Base-by-base conservation (phyloP, 2,797 vertebrate species). In the Anisognathus igniventris region DNA sequence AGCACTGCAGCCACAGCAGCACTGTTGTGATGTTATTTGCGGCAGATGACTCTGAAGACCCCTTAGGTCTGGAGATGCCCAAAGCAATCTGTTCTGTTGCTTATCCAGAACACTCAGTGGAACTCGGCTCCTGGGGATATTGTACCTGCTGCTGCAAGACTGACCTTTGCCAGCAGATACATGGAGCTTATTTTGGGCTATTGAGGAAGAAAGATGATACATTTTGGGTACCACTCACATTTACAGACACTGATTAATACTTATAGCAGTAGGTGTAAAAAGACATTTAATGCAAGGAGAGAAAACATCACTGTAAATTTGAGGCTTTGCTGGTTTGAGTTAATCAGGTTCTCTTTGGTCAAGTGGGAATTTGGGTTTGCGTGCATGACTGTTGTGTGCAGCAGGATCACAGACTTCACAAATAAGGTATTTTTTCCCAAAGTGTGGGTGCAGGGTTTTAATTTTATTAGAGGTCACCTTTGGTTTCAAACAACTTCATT, bases 371-470 rank as follows among this genome's bases (percentile, higher is more conserved):
- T 35, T 21, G 39, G 25, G 18, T 7, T 88, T 44, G 9, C 31
- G 8, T 58, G 13, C 0, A 0, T 13, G n/a, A 57, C 31, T 56
- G 18, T n/a, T 25, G 2, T 45, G 9, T 35, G 5, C 53, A 28
- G 62, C 35, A 39, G 27, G 54, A 81, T 56, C 68, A 37, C 4
- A 27, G 22, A 37, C 31, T 62, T 84, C 17, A 62, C 0, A 1
- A 76, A 51, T 18, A 42, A 35, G 33, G 8, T 28, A 7, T 74
- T 78, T 73, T 71, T 58, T 25, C 54, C 56, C 9, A 18, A 84
- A 74, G 54, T 6, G 1, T 0, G 0, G 9, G 19, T 70, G 5
- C 21, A 60, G 39, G n/a, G 10, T 16, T 83, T 92, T 93, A n/a
- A 54, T 91, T 86, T 77, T 44, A 39, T 19, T 47, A 30, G 65